Evolutionary conservation across 2,797 vertebrate species (phyloP).

Genomic region (Malacoraja senta): DNA sequence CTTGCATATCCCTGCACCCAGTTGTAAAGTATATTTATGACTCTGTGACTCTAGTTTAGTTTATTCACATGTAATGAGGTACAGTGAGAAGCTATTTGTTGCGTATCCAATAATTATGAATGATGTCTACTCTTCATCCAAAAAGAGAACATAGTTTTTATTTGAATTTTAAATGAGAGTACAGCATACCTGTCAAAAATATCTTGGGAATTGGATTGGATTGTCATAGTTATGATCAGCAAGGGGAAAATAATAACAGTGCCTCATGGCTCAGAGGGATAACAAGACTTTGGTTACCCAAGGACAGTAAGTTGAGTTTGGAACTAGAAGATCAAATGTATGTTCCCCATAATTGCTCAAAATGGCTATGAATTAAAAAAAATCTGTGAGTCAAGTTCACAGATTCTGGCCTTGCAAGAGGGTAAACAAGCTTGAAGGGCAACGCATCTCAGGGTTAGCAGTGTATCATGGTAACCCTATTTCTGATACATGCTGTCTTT

Average conservation of each 20-base stretch:
- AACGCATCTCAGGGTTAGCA: not conserved
- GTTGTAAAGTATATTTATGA: not conserved
- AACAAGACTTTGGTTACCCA: not conserved
- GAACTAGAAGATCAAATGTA: not conserved
- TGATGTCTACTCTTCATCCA: not conserved
- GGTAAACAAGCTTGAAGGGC: not conserved
- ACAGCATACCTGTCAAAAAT: not conserved
- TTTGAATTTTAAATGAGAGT: not conserved
- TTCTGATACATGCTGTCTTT: not conserved
- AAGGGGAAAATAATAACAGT: too few relatives aligned
- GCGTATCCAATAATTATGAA: not conserved
- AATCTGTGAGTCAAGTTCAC: not conserved
- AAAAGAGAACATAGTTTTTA: not conserved
- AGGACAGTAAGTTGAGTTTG: too few relatives aligned
- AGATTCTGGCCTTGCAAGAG: not conserved
- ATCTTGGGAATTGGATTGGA: not conserved
- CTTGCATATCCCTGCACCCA: not conserved
- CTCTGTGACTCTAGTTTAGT: too few relatives aligned
- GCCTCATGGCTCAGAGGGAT: not conserved
- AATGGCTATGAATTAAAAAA: not conserved
- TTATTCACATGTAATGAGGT: too few relatives aligned
- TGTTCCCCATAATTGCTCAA: not conserved
- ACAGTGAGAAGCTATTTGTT: too few relatives aligned
- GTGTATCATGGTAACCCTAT: not conserved
- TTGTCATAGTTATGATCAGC: not conserved